These are phyloP conservation scores for Dysdera silvatica DNA, from an alignment of 1,140 invertebrate genomes.

Conservation along the genomic window DNA sequence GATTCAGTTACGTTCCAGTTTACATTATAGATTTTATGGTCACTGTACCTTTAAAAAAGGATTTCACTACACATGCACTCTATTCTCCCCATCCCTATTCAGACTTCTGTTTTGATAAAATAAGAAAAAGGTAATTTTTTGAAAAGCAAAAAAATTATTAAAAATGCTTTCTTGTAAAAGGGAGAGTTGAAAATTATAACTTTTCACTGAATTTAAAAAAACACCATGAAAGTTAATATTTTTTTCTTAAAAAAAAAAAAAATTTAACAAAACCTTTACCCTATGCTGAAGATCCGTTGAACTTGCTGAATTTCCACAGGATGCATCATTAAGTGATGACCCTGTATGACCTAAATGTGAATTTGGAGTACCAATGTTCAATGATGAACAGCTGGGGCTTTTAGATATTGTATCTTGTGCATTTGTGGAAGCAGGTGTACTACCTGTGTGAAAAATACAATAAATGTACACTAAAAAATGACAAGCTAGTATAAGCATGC, in stretches of 20 bases:
- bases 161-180: too few relatives aligned
- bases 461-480: neutral
- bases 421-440: slow-evolving; percentile 20
- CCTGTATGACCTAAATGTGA: slow-evolving; percentile 10
- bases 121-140: too few relatives aligned
- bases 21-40: too few relatives aligned
- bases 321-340: slow-evolving; percentile 33
- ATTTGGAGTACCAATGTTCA: slow-evolving; percentile 34
- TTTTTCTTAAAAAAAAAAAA: neutral
- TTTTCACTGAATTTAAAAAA: neutral
- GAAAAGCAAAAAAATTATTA: too few relatives aligned
- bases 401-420: slow-evolving; percentile 27
- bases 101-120: too few relatives aligned
- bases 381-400: slow-evolving; percentile 36
- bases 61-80: too few relatives aligned
- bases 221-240: neutral
- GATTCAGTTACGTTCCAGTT: too few relatives aligned
- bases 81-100: too few relatives aligned
- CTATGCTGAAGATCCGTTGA: slow-evolving; percentile 39
- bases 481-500: too few relatives aligned
- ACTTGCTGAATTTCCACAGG: slow-evolving; percentile 33
- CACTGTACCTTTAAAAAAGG: too few relatives aligned
- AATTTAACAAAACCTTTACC: slow-evolving; percentile 26
- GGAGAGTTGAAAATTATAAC: too few relatives aligned
- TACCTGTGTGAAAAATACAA: slow-evolving; percentile 5